Percentiles rank a stretch among this genome's conserved stretches.
Evolutionary conservation across 2,888 invertebrate genomes (phyloP).

Genomic region (Protula sp.): DNA sequence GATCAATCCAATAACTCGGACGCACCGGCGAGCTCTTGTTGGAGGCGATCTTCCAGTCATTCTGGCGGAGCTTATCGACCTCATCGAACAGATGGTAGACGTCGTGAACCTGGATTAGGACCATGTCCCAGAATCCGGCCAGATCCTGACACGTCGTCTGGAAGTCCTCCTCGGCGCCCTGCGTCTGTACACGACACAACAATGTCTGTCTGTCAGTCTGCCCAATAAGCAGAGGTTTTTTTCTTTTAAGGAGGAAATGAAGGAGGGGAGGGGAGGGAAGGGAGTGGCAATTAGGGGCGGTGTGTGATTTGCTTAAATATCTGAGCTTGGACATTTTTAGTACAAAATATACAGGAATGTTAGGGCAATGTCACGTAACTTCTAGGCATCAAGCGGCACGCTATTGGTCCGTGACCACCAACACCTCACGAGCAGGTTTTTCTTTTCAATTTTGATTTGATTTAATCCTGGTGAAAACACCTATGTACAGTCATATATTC

Average conservation of each 20-base stretch:
- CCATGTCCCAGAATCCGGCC: slow-evolving; percentile 98
- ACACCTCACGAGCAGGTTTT: too few species aligned
- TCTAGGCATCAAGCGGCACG: too few species aligned
- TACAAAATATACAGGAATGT: too few species aligned
- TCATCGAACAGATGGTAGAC: slow-evolving; percentile 71
- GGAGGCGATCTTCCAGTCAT: slow-evolving; percentile 44
- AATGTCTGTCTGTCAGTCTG: neutral
- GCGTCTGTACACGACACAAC: slow-evolving; percentile 56
- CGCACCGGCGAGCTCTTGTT: neutral
- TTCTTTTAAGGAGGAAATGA: neutral
- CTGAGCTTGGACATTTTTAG: too few species aligned
- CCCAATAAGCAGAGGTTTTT: neutral
- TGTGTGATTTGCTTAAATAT: neutral
- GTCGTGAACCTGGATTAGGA: slow-evolving; percentile 81
- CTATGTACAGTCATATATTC: too few species aligned
- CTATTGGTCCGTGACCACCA: too few species aligned
- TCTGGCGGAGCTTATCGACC: slow-evolving; percentile 46
- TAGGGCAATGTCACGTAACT: too few species aligned
- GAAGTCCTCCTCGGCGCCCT: slow-evolving; percentile 71
- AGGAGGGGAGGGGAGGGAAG: neutral
- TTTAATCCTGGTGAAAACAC: too few species aligned
- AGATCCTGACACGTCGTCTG: slow-evolving; percentile 84
- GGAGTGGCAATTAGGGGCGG: neutral
- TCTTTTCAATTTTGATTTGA: too few species aligned
- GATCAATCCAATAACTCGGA: too few species aligned